Base-by-base conservation (phyloP, 2,888 invertebrate species). In the Branchinecta sandiegonensis region DNA sequence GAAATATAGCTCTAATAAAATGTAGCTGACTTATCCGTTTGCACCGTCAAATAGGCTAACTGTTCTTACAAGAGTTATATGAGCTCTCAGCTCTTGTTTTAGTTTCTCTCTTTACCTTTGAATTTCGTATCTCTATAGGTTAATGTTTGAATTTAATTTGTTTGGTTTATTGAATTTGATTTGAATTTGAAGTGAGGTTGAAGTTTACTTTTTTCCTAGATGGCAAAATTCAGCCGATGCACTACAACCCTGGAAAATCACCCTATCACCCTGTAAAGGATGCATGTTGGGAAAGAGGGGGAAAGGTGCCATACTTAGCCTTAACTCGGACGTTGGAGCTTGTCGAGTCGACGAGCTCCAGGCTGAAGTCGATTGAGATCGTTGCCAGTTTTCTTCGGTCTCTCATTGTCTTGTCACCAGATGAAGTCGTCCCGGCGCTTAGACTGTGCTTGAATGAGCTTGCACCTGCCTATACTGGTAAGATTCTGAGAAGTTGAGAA, bases 381-480 rank as follows among this genome's bases (percentile, higher is more conserved):
- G 79, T 99, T 65, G 85, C 89, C 74, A 97, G 97, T 78, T 96
- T 88, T 77, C 87, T 94, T 71, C 84, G 90, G 17, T 96, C 96
- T 0, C 93, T 96, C 13, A 88, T 94, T 46, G 84, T 86, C 7
- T 80, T 94, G 65, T 90, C 88, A 17, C 94, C 95, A 0, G 84
- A 87, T n/a, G 96, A 99, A 78, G 80, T 99, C 70, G 76, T 94
- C 69, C 85, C 90, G 0, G 91, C 92, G 73, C 84, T 99, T 17
- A 97, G 99, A 78, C 80, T 99, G 72, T 94, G 94, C 75, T 82
- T 97, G n/a, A 99, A 99, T 79, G 89, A 90, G 78, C 80, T 99
- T 65, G 96, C 93, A 0, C 97, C 99, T 0, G 92, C 95, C 0
- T 96, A 95, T 77, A 91, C 94, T 78, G 96, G 94, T 80, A 76